phyloP scores from a whole-genome alignment of 2,113 vertebrate genomes.

The Aegithalos caudatus region DNA sequence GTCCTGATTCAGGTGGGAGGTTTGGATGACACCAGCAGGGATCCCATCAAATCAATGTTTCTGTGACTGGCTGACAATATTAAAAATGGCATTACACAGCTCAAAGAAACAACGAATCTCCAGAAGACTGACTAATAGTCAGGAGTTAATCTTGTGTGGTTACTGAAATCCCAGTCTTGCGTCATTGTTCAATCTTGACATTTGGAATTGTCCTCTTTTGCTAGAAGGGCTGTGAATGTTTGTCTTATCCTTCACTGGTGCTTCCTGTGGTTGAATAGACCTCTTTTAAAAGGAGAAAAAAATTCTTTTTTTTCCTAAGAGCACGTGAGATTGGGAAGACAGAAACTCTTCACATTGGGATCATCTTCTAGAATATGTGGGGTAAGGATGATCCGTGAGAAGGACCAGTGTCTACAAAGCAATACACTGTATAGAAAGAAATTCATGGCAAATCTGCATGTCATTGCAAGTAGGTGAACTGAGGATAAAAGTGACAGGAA shows the following conservation, averaged over 20 bases:
- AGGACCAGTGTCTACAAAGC: accelerated
- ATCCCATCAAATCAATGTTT: accelerated
- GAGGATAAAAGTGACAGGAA: not conserved
- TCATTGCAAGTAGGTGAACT: not conserved
- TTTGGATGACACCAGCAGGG: not conserved
- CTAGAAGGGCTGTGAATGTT: not conserved
- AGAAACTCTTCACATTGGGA: not conserved
- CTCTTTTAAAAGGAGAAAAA: not conserved
- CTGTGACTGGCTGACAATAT: not conserved
- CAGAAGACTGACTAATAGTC: not conserved
- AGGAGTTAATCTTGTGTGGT: not conserved
- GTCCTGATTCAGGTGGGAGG: not conserved
- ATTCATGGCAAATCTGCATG: not conserved
- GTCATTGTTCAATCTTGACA: not conserved
- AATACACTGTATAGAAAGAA: not conserved
- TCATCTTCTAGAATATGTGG: not conserved
- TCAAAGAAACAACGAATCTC: not conserved
- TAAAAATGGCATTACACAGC: not conserved
- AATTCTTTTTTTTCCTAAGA: not conserved
- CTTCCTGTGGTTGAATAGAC: not conserved
- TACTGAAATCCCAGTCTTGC: not conserved
- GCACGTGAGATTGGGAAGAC: not conserved
- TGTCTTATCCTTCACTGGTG: not conserved
- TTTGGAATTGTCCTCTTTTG: not conserved
- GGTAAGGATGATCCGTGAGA: not conserved